Evolutionary conservation across 2,113 vertebrate genomes (phyloP).

Genomic region (Micronycteris hirsuta): DNA sequence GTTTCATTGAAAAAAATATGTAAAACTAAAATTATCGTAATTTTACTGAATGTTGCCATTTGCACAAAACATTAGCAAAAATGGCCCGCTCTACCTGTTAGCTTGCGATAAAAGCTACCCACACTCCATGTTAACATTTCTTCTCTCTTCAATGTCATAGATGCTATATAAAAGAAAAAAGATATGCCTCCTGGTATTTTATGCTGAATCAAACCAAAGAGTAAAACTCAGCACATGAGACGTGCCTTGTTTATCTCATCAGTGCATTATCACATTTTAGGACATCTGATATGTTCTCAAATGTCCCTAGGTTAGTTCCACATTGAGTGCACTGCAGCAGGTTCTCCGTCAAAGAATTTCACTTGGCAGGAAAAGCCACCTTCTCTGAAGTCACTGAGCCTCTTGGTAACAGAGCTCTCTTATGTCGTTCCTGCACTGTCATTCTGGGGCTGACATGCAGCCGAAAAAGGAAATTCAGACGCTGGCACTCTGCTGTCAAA

Average conservation of each 20-base stretch:
- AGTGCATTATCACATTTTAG: not conserved
- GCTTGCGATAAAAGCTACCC: too few species aligned
- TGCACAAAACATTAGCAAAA: too few species aligned
- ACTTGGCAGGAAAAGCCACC: slow-evolving; percentile 21
- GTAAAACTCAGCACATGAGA: not conserved
- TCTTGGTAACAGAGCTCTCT: not conserved
- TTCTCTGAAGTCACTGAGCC: not conserved
- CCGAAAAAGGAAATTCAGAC: not conserved
- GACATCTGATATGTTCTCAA: not conserved
- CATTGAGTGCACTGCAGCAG: not conserved
- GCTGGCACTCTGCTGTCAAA: not conserved
- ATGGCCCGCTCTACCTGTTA: too few species aligned
- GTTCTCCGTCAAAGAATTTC: not conserved
- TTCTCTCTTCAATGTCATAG: not conserved
- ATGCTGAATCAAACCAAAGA: not conserved
- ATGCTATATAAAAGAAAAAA: not conserved
- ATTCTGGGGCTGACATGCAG: not conserved
- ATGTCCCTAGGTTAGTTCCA: not conserved
- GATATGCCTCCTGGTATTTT: not conserved
- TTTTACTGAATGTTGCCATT: too few species aligned
- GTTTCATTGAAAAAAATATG: too few species aligned
- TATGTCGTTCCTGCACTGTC: not conserved
- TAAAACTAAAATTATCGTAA: too few species aligned
- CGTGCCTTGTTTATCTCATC: slow-evolving; percentile 13
- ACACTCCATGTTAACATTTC: too few species aligned